Evolutionary conservation across 2,888 invertebrate species (phyloP).

Genomic region (Scaptomyza parva): DNA sequence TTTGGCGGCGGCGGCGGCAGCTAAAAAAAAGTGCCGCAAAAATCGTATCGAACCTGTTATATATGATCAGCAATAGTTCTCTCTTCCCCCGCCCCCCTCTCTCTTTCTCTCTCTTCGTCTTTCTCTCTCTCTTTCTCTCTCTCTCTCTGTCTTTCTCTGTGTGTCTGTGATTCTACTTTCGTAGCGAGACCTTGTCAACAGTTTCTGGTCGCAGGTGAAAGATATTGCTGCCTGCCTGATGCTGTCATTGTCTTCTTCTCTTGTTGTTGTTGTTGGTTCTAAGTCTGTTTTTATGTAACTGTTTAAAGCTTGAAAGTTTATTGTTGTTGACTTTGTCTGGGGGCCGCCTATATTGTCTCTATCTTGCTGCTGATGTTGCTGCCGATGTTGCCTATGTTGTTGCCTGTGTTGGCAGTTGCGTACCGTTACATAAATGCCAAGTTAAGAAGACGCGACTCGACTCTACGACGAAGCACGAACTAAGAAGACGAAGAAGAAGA

Average conservation of each 20-base stretch:
- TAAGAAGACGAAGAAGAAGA: background rate
- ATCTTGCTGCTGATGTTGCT: too few species aligned
- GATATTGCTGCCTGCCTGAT: conserved; percentile 51
- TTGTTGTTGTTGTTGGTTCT: conserved; percentile 22
- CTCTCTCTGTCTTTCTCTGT: background rate
- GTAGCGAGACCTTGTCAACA: conserved; percentile 47
- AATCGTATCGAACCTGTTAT: conserved; percentile 76
- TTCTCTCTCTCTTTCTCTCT: conserved; percentile 5
- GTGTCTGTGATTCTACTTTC: conserved; percentile 25
- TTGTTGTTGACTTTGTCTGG: conserved; percentile 39
- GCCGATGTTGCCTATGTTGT: conserved; percentile 17
- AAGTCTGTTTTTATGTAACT: conserved; percentile 68
- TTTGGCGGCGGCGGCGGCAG: too few species aligned
- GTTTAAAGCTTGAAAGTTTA: conserved; percentile 73
- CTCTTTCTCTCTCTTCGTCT: background rate
- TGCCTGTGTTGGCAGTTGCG: conserved; percentile 35
- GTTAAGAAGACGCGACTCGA: conserved; percentile 32
- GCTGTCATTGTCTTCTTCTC: conserved; percentile 54
- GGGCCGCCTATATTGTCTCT: too few species aligned
- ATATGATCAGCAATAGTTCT: conserved; percentile 13
- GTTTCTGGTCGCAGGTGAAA: conserved; percentile 46
- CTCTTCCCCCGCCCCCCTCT: background rate
- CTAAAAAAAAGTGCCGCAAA: conserved; percentile 72
- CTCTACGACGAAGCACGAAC: background rate
- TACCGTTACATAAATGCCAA: conserved; percentile 73